A percentile compares a stretch with the other conserved stretches of the same genome.
Conservation (phyloP, 2,113 vertebrate species). For the Alces alces region DNA sequence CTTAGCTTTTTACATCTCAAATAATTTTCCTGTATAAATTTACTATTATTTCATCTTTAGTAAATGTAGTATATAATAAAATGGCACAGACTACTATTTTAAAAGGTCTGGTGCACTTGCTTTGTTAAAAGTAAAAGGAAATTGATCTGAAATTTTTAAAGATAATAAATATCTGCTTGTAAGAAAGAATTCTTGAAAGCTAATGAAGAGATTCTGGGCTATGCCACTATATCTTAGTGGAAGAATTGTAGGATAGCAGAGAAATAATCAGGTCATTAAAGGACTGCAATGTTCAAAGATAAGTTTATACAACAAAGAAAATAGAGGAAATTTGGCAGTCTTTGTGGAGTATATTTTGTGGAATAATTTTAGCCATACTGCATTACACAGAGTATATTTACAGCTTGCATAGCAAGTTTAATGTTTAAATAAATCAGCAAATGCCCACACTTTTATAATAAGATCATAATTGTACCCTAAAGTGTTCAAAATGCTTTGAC, state of each 20-base stretch:
- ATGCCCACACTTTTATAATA: neutral
- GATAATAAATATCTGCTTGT: neutral
- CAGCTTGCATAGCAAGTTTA: neutral
- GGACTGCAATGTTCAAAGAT: neutral
- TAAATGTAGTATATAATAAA: neutral
- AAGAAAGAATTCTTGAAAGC: neutral
- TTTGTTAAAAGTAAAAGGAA: neutral
- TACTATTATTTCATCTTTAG: neutral
- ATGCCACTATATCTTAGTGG: neutral
- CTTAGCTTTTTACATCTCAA: neutral
- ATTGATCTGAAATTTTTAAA: neutral
- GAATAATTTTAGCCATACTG: neutral
- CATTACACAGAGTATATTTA: neutral
- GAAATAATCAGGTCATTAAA: neutral
- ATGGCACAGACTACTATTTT: neutral
- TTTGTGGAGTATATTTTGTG: neutral
- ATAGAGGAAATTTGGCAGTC: neutral
- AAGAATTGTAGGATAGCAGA: neutral
- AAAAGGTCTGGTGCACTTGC: neutral
- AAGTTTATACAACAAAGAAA: conserved; percentile 1
- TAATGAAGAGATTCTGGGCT: neutral
- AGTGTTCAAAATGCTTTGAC: neutral
- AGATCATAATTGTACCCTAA: neutral
- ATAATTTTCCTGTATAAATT: neutral
- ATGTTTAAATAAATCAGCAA: neutral